Percentiles rank a stretch among this genome's conserved stretches.
These are phyloP conservation scores for Ophion obscuratus DNA, from an alignment of 2,888 invertebrate genomes.

Conservation along the genomic window DNA sequence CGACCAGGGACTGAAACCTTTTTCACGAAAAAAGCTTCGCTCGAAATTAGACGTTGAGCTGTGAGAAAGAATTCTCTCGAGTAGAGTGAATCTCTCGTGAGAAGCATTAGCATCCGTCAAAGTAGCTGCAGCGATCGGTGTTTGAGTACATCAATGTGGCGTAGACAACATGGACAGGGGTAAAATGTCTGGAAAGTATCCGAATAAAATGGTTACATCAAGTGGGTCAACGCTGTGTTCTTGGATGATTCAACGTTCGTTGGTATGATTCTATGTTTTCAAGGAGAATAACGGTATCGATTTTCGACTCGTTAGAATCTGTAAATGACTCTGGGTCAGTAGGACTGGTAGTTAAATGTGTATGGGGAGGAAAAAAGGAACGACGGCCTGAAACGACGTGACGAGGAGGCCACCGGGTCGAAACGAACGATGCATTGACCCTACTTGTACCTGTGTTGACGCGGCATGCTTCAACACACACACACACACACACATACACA, in stretches of 20 bases:
- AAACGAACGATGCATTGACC: slow-evolving; percentile 64
- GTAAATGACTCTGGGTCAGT: slow-evolving; percentile 8
- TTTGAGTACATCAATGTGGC: neutral
- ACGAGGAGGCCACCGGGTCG: slow-evolving; percentile 63
- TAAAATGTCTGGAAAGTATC: neutral
- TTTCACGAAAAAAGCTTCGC: too few relatives aligned
- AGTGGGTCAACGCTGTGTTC: slow-evolving; percentile 1
- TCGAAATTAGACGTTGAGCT: too few relatives aligned
- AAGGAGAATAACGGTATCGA: neutral
- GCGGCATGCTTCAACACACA: neutral
- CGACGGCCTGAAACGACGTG: slow-evolving; percentile 44
- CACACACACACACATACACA: neutral
- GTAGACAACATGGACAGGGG: neutral
- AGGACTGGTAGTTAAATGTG: neutral
- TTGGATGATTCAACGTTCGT: neutral
- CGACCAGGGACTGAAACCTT: too few relatives aligned
- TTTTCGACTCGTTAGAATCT: neutral
- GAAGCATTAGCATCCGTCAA: neutral
- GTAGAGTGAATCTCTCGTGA: too few relatives aligned
- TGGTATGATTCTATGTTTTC: neutral
- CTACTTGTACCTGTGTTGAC: slow-evolving; percentile 45
- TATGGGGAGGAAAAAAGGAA: slow-evolving; percentile 28
- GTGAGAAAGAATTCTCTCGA: too few relatives aligned
- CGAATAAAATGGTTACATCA: neutral
- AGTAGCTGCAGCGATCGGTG: neutral